A percentile compares a stretch with the other conserved stretches of the same genome.
Evolutionary conservation across 2,113 vertebrate genomes (phyloP).

Genomic region (Chaetops frenatus): DNA sequence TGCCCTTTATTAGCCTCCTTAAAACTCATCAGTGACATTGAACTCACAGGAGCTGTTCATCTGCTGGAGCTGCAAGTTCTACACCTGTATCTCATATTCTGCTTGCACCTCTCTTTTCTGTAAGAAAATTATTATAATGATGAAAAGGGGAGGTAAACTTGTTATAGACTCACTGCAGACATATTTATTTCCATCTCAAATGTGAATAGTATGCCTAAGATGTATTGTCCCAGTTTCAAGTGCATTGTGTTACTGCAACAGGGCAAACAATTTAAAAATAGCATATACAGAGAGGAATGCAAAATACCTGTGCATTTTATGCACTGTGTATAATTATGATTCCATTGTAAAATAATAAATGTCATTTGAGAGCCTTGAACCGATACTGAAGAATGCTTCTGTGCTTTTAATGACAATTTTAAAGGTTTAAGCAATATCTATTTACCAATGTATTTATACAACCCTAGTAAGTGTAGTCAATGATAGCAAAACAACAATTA

Average conservation of each 20-base stretch:
- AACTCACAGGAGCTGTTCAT: background rate
- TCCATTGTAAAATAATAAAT: background rate
- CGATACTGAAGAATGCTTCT: background rate
- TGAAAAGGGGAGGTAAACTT: background rate
- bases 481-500: background rate
- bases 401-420: background rate
- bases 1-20: background rate
- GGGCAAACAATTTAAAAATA: background rate
- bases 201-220: background rate
- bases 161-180: background rate
- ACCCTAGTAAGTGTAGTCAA: background rate
- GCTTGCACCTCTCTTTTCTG: background rate
- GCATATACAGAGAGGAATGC: background rate
- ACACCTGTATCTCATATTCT: background rate
- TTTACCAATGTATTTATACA: background rate
- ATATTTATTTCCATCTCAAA: background rate
- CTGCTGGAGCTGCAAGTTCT: background rate
- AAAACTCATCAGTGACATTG: background rate
- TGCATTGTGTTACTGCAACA: background rate
- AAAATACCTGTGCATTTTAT: background rate
- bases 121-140: background rate
- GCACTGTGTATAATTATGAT: background rate
- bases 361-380: background rate
- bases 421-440: background rate
- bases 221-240: background rate